A percentile compares a stretch with the other conserved stretches of the same genome.
Conservation (phyloP, 2,888 invertebrate species). For the Steinernema carpocapsae region DNA sequence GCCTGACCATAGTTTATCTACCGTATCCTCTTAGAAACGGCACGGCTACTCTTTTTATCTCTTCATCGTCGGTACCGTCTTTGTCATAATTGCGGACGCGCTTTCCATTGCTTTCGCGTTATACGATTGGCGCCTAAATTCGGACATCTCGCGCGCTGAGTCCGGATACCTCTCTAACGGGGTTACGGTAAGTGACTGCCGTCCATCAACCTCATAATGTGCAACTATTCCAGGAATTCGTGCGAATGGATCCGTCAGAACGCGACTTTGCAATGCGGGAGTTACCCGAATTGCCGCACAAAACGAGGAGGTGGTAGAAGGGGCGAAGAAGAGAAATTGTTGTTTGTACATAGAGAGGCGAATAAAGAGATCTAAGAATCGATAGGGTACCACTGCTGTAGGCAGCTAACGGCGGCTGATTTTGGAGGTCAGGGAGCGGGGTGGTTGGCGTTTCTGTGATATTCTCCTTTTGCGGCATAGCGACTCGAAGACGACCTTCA, state of each 20-base stretch:
- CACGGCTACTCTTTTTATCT: conserved; percentile 62
- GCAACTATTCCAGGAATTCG: conserved; percentile 6
- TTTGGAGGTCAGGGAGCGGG: conserved; percentile 25
- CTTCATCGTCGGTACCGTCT: conserved; percentile 52
- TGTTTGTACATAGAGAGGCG: conserved; percentile 26
- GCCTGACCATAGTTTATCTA: not conserved
- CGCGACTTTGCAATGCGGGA: conserved; percentile 44
- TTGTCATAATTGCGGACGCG: conserved; percentile 49
- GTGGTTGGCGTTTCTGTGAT: not conserved
- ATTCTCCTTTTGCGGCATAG: not conserved
- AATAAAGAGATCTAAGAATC: conserved; percentile 23
- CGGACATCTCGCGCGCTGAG: not conserved
- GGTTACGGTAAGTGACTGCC: conserved; percentile 5
- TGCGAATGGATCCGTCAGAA: conserved; percentile 40
- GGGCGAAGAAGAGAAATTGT: not conserved
- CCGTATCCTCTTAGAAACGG: conserved; percentile 56
- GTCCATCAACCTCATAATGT: not conserved
- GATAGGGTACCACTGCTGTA: not conserved
- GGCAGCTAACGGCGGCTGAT: conserved; percentile 3
- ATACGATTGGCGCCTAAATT: conserved; percentile 6
- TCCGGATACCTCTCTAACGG: conserved; percentile 12
- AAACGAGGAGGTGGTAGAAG: not conserved
- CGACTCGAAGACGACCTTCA: conserved; percentile 14
- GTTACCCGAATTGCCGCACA: conserved; percentile 41
- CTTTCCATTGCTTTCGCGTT: conserved; percentile 46